Percentiles rank a stretch among this genome's conserved stretches.
Evolutionary conservation across 2,113 vertebrate genomes (phyloP).

Genomic region (Melanocharis versteri): DNA sequence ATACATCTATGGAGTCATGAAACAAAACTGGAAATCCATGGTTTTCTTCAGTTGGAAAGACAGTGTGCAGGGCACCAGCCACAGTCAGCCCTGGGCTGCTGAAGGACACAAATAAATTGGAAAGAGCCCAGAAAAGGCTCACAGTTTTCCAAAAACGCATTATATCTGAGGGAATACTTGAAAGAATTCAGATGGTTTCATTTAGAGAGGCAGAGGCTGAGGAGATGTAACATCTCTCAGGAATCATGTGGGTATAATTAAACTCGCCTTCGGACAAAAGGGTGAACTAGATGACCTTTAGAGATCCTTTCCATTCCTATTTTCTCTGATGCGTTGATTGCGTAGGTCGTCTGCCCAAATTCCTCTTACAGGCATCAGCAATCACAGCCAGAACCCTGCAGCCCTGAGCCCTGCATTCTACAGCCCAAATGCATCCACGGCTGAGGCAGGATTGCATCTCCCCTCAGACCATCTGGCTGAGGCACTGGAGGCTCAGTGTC

Average conservation of each 20-base stretch:
- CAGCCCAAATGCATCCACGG: not conserved
- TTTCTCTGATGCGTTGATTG: not conserved
- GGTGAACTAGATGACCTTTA: not conserved
- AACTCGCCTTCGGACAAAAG: not conserved
- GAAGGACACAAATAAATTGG: not conserved
- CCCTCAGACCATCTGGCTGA: not conserved
- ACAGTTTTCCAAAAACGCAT: not conserved
- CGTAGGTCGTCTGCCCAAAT: not conserved
- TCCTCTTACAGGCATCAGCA: not conserved
- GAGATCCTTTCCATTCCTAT: not conserved
- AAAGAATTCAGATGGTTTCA: constrained; percentile 7
- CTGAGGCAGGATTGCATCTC: not conserved
- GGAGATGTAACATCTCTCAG: not conserved
- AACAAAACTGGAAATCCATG: not conserved
- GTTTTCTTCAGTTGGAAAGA: accelerated
- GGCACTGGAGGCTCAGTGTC: not conserved
- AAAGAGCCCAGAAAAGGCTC: not conserved
- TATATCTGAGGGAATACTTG: not conserved
- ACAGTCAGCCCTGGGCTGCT: not conserved
- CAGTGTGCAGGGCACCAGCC: not conserved
- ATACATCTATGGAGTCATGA: not conserved
- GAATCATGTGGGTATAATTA: constrained; percentile 4
- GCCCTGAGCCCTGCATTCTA: not conserved
- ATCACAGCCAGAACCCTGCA: not conserved
- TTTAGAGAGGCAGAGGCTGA: not conserved